Conservation (phyloP, 2,888 invertebrate species). For the Desoria tigrina region DNA sequence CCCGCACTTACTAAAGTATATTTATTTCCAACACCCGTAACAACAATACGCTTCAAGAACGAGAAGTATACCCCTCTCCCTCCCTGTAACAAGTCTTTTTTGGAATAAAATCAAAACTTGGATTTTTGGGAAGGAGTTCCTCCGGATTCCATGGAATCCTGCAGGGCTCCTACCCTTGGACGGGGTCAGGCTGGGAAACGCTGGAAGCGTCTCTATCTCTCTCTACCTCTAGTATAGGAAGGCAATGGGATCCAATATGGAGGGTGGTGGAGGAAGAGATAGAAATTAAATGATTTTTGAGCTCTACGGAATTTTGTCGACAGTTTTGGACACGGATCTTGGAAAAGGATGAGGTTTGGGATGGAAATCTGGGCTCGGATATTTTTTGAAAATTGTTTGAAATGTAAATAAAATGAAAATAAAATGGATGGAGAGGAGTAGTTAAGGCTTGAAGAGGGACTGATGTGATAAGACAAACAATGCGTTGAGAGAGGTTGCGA, state of each 20-base stretch:
- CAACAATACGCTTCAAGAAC: slow-evolving; percentile 9
- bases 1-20: slow-evolving; percentile 18
- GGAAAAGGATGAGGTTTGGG: neutral
- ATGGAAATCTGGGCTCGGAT: neutral
- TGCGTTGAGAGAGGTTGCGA: slow-evolving; percentile 11
- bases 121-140: neutral
- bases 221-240: neutral
- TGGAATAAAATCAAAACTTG: neutral
- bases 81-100: slow-evolving; percentile 19
- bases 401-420: neutral
- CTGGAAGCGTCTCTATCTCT: neutral
- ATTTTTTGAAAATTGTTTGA: neutral
- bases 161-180: neutral
- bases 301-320: neutral
- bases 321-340: neutral
- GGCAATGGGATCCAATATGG: slow-evolving; percentile 6
- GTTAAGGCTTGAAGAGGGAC: neutral
- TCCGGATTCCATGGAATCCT: too few relatives aligned
- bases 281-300: neutral
- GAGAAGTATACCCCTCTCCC: slow-evolving; percentile 7
- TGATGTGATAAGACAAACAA: neutral
- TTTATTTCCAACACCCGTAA: slow-evolving; percentile 17
- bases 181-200: neutral
- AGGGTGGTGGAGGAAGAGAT: neutral
- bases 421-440: neutral